Evolutionary conservation across 2,888 invertebrate genomes (phyloP).

Genomic region (Xanthostigma xanthostigma): DNA sequence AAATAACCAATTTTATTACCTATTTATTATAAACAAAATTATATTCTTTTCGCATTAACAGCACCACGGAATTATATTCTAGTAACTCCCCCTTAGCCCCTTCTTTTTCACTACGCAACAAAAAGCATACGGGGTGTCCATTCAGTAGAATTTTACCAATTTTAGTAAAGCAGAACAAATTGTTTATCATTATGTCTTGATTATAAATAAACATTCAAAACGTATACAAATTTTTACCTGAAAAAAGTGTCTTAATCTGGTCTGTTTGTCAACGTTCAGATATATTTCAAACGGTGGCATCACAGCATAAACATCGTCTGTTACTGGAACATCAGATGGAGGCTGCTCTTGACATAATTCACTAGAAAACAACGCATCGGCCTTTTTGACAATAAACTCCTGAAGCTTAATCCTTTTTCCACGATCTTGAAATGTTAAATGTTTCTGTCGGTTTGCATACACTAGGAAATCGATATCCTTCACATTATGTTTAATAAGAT

Average conservation of each 20-base stretch:
- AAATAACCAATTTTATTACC: too few species aligned
- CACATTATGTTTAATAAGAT: constrained; percentile 45
- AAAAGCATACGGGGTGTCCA: too few species aligned
- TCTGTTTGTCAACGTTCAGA: constrained; percentile 62
- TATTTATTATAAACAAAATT: too few species aligned
- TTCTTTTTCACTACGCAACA: too few species aligned
- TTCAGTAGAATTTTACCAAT: too few species aligned
- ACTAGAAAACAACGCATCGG: constrained; percentile 55
- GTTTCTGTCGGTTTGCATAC: constrained; percentile 66
- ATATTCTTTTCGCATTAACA: too few species aligned
- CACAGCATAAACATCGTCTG: constrained; percentile 56
- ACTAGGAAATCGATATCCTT: constrained; percentile 53
- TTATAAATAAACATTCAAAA: constrained; percentile 1
- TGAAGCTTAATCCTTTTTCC: constrained; percentile 71
- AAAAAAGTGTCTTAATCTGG: constrained; percentile 64
- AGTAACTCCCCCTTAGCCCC: too few species aligned
- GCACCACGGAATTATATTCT: too few species aligned
- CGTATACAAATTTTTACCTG: constrained; percentile 39
- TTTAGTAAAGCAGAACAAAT: too few species aligned
- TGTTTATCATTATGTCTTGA: too few species aligned
- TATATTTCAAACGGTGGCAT: constrained; percentile 82
- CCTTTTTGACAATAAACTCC: constrained; percentile 77
- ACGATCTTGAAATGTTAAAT: constrained; percentile 68
- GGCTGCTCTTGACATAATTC: constrained; percentile 33
- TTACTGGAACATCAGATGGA: constrained; percentile 32